A percentile compares a stretch with the other conserved stretches of the same genome.
Evolutionary conservation across 2,888 invertebrate species (phyloP).

Genomic region (Trissoscelio sp.): DNA sequence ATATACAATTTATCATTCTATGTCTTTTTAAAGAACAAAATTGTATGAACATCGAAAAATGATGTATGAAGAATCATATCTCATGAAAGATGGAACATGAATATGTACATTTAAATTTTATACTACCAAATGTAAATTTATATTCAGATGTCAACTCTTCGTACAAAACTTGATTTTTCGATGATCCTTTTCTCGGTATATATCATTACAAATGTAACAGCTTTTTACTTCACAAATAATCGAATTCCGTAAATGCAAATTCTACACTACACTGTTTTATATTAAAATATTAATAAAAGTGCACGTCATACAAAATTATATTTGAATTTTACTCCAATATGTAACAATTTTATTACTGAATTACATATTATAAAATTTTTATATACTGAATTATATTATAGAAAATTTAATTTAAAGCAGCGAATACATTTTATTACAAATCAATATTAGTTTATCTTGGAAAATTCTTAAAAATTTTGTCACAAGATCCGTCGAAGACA

Average conservation of each 20-base stretch:
- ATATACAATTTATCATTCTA: too few species aligned
- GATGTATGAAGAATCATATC: not conserved
- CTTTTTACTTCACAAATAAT: too few species aligned
- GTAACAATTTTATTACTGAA: too few species aligned
- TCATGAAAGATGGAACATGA: slow-evolving; percentile 6
- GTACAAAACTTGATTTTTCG: slow-evolving; percentile 1
- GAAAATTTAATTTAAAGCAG: not conserved
- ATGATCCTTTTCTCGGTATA: not conserved
- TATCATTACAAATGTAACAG: not conserved
- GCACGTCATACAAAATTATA: not conserved
- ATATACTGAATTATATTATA: too few species aligned
- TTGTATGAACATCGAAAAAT: not conserved
- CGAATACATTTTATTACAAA: slow-evolving; percentile 5
- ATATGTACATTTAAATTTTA: slow-evolving; percentile 36
- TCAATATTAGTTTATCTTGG: not conserved
- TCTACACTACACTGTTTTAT: too few species aligned
- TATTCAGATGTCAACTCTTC: slow-evolving; percentile 17
- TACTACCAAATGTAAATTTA: slow-evolving; percentile 20
- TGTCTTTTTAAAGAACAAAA: too few species aligned
- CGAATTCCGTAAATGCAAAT: too few species aligned
- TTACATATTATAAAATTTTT: too few species aligned
- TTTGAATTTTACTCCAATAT: not conserved
- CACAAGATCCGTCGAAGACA: slow-evolving; percentile 14
- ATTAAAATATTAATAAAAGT: slow-evolving; percentile 9
- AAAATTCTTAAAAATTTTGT: slow-evolving; percentile 17